Base-by-base conservation (phyloP, 2,113 vertebrate species). In the Reinhardtius hippoglossoides region DNA sequence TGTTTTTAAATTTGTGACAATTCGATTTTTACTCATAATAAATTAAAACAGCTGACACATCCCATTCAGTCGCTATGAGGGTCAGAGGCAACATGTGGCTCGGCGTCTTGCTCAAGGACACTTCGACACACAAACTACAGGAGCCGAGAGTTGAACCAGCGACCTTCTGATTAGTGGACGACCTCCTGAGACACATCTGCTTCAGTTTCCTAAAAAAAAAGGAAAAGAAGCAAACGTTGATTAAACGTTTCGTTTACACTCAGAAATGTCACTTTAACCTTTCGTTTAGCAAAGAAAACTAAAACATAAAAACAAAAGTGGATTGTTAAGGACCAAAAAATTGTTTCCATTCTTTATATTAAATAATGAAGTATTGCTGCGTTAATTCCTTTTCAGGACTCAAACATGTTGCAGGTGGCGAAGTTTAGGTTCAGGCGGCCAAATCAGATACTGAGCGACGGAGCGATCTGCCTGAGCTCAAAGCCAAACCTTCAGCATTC, bases 401-500 rank as follows among this genome's bases (percentile, higher is more conserved):
- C 40, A 13, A 42, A 42, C 40, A 46, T 24, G 59, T 67, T 46
- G 42, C 54, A 89, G 76, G 67, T 77, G 74, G 31, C 1, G 31
- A 31, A 31, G 31, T 31, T 31, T 7, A 7, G 31, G 31, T 31
- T 31, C 31, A 31, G 31, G 31, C 27, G n/a, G n/a, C 56, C 72
- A 69, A 57, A 84, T 86, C 75, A 85, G 87, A 91, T 82, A 74
- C 67, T 3, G 61, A 80, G 72, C 63, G 58, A 79, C 82, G 54
- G 63, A 80, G 67, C 68, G 78, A 83, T 88, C 88, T 83, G 78
- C 76, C 59, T 50, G 70, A 87, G 79, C 82, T 92, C 67, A 84
- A 79, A 86, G 83, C 69, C 71, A 87, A 88, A 90, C 76, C 74
- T 58, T 81, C 74, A 72, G 78, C 81, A 85, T 91, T 91, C 86